Percentiles rank a stretch among this genome's conserved stretches.
phyloP scores from a whole-genome alignment of 2,797 vertebrate genomes.

The Alosa sapidissima region DNA sequence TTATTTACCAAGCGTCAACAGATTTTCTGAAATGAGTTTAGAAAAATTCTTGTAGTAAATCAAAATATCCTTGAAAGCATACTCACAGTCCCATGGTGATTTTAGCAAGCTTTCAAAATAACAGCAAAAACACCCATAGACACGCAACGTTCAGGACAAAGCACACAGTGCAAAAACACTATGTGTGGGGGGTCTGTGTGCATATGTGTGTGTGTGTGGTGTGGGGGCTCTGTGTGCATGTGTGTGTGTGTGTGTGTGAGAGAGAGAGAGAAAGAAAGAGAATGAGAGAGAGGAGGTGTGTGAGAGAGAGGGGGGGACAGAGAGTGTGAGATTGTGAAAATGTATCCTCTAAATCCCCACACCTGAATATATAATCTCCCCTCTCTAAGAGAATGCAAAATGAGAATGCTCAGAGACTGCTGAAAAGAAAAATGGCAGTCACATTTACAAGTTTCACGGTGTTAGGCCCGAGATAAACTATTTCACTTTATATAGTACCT shows the following conservation, averaged over 20 bases:
- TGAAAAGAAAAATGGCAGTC: conserved; percentile 64
- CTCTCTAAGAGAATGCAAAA: conserved; percentile 58
- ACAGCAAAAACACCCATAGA: background rate
- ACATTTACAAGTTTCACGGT: conserved; percentile 68
- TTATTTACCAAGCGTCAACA: conserved; percentile 12
- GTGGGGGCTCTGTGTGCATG: background rate
- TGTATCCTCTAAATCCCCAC: conserved; percentile 2
- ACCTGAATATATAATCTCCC: conserved; percentile 55
- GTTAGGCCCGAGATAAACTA: conserved; percentile 71
- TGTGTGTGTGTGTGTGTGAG: background rate
- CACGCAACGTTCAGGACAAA: conserved; percentile 9
- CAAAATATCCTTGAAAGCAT: background rate
- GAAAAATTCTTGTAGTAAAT: background rate
- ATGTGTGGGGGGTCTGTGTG: background rate
- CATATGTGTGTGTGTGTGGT: background rate
- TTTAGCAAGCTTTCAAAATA: conserved; percentile 5
- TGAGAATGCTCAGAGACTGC: conserved; percentile 48
- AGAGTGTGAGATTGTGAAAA: background rate
- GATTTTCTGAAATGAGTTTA: conserved; percentile 6
- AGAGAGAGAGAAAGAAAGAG: background rate
- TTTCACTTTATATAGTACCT: conserved; percentile 69
- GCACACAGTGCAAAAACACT: background rate
- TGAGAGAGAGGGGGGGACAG: background rate
- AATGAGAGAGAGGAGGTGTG: background rate
- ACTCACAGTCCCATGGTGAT: background rate